Evolutionary conservation across 2,797 vertebrate species (phyloP).

Genomic region (Cryptoblepharus egeriae): DNA sequence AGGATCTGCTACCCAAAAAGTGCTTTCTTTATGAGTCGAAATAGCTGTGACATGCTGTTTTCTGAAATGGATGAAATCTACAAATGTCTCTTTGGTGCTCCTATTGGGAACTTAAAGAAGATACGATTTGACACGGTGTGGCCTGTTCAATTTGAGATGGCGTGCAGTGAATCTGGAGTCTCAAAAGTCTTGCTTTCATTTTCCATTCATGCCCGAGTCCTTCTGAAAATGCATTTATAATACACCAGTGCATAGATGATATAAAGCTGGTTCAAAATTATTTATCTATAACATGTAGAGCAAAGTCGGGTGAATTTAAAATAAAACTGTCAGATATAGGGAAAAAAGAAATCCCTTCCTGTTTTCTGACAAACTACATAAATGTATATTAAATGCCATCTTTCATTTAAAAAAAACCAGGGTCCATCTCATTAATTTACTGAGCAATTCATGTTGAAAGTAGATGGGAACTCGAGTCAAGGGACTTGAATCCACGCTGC

Average conservation of each 20-base stretch:
- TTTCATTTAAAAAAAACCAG: constrained; percentile 14
- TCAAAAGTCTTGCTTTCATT: constrained; percentile 18
- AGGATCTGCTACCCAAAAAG: constrained; percentile 6
- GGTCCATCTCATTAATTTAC: constrained; percentile 10
- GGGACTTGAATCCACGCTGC: too few species aligned
- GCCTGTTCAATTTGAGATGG: not conserved
- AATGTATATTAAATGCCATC: constrained; percentile 48
- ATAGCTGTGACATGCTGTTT: constrained; percentile 15
- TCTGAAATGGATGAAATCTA: constrained; percentile 27
- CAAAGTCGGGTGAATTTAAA: not conserved
- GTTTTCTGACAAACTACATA: constrained; percentile 31
- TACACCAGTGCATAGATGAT: not conserved
- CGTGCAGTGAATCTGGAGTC: constrained; percentile 2
- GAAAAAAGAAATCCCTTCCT: constrained; percentile 41
- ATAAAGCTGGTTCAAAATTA: constrained; percentile 35
- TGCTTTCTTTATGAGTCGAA: constrained; percentile 3
- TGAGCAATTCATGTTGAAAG: too few species aligned
- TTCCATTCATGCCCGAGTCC: not conserved
- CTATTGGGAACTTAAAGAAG: not conserved
- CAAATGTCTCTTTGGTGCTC: not conserved
- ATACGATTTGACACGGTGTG: constrained; percentile 4
- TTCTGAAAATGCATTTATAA: not conserved
- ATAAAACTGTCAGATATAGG: constrained; percentile 32
- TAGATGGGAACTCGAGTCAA: too few species aligned
- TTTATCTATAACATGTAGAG: constrained; percentile 25